phyloP scores from a whole-genome alignment of 2,888 invertebrate genomes.

The Gasteruption jaculator region DNA sequence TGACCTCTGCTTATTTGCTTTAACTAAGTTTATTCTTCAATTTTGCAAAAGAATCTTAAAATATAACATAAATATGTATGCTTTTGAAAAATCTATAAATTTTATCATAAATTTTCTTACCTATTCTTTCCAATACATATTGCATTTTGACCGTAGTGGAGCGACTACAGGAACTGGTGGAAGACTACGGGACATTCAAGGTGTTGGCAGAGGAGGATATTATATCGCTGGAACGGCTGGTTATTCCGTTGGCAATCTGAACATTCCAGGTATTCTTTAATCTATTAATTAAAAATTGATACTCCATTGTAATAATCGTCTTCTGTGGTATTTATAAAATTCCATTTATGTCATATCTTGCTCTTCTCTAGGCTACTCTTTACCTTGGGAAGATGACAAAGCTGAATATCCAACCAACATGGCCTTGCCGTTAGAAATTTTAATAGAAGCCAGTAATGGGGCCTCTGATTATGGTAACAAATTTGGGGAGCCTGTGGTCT shows the following conservation, averaged over 20 bases:
- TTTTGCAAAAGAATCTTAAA: neutral
- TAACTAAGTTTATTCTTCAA: too few relatives aligned
- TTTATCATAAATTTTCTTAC: neutral
- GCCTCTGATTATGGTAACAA: constrained; percentile 99
- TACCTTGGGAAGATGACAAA: constrained; percentile 78
- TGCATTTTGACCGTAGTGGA: constrained; percentile 62
- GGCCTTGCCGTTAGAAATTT: constrained; percentile 82
- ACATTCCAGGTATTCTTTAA: constrained; percentile 69
- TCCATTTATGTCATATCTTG: too few relatives aligned
- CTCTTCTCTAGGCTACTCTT: constrained; percentile 63
- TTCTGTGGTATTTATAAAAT: neutral
- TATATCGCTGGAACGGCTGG: constrained; percentile 95
- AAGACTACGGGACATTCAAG: constrained; percentile 90
- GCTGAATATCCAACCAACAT: constrained; percentile 79
- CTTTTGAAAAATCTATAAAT: neutral
- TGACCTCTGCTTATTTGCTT: too few relatives aligned
- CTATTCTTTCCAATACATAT: neutral
- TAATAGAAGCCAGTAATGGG: constrained; percentile 95
- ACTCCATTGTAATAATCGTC: neutral
- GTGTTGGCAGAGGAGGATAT: constrained; percentile 89
- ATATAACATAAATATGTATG: constrained; percentile 4
- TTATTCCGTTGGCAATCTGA: constrained; percentile 90
- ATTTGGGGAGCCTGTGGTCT: constrained; percentile 93
- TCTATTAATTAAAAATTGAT: neutral
- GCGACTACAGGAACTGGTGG: constrained; percentile 98